A percentile compares a stretch with the other conserved stretches of the same genome.
Evolutionary conservation across 2,113 vertebrate species (phyloP).

Genomic region (Peromyscus californicus): DNA sequence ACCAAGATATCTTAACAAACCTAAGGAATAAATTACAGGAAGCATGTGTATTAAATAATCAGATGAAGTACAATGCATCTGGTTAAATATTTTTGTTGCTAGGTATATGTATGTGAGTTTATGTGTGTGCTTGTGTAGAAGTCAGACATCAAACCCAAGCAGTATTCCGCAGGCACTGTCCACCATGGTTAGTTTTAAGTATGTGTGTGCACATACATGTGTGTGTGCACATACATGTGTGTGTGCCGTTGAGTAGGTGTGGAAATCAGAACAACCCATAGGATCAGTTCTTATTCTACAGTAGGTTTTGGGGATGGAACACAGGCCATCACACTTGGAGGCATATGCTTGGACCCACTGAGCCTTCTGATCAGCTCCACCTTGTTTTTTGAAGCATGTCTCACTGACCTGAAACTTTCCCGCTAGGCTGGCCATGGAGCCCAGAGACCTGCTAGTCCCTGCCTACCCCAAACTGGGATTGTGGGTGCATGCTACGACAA

Average conservation of each 20-base stretch:
- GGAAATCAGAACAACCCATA: not conserved
- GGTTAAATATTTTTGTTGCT: not conserved
- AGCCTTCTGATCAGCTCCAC: too few species aligned
- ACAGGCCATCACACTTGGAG: not conserved
- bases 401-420: too few species aligned
- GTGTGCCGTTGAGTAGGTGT: not conserved
- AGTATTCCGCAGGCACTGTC: not conserved
- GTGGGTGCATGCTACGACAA: not conserved
- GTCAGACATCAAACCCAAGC: not conserved
- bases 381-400: not conserved
- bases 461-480: too few species aligned
- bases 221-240: not conserved
- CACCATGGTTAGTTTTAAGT: not conserved
- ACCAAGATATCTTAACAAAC: not conserved
- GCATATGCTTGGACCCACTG: too few species aligned
- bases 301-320: not conserved
- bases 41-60: not conserved
- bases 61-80: not conserved
- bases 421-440: not conserved
- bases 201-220: not conserved
- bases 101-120: not conserved
- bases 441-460: not conserved
- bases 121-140: too few species aligned
- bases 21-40: not conserved
- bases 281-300: not conserved